A percentile compares a stretch with the other conserved stretches of the same genome.
phyloP scores from a whole-genome alignment of 2,797 vertebrate species.

The Leontopithecus rosalia region DNA sequence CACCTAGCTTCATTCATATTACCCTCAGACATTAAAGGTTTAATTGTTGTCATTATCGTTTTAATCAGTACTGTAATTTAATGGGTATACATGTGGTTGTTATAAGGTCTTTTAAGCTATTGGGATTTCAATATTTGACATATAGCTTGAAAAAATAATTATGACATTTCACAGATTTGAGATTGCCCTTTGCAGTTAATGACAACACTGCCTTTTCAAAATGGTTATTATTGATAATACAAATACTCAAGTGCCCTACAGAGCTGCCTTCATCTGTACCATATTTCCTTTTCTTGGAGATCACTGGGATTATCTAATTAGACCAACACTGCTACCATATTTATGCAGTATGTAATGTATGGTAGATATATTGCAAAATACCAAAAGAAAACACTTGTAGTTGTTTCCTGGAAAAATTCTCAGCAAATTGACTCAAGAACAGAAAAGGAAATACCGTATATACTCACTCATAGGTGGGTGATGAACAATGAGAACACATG shows the following conservation, averaged over 20 bases:
- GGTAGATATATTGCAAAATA: constrained; percentile 9
- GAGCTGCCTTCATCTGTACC: neutral
- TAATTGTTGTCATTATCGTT: constrained; percentile 69
- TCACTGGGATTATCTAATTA: constrained; percentile 30
- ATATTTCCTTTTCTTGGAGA: constrained; percentile 36
- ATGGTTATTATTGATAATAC: constrained; percentile 38
- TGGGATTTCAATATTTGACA: constrained; percentile 56
- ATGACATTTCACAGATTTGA: constrained; percentile 54
- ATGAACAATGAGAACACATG: too few species aligned
- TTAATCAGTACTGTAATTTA: constrained; percentile 54
- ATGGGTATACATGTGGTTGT: constrained; percentile 37
- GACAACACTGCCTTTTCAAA: constrained; percentile 45
- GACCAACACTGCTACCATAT: neutral
- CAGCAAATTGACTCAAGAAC: too few species aligned
- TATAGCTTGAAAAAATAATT: constrained; percentile 54
- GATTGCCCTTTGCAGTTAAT: constrained; percentile 32
- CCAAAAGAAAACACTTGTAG: neutral
- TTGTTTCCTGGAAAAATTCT: constrained; percentile 47
- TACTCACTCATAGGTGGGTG: too few species aligned
- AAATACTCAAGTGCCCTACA: neutral
- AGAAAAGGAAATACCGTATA: too few species aligned
- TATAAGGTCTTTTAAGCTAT: constrained; percentile 50
- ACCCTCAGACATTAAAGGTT: constrained; percentile 57
- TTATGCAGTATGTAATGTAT: neutral
- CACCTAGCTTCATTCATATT: constrained; percentile 60